Evolutionary conservation across 2,888 invertebrate species (phyloP).

Genomic region (Apamea epomidion): DNA sequence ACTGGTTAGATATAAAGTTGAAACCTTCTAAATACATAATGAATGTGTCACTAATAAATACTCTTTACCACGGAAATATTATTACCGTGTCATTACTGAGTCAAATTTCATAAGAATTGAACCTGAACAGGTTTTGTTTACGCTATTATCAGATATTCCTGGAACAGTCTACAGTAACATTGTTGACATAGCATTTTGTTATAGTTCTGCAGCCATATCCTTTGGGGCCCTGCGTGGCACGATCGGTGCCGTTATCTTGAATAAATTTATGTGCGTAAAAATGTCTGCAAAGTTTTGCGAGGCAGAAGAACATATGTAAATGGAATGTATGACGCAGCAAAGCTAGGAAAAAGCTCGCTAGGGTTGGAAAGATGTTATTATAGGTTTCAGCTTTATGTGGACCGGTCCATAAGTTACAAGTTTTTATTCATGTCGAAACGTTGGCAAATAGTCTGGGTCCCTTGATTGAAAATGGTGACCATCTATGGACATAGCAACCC

Average conservation of each 20-base stretch:
- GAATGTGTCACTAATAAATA: not conserved
- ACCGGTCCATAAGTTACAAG: not conserved
- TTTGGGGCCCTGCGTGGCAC: conserved; percentile 10
- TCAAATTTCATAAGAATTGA: not conserved
- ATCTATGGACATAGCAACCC: not conserved
- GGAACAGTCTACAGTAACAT: not conserved
- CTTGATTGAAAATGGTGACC: not conserved
- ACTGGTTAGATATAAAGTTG: not conserved
- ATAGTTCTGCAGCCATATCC: conserved; percentile 25
- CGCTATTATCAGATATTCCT: not conserved
- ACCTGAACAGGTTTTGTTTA: not conserved
- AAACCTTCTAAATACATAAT: not conserved
- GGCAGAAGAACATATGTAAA: conserved; percentile 8
- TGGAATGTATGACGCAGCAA: not conserved
- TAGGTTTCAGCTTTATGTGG: not conserved
- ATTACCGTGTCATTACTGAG: no score
- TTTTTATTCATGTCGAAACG: not conserved
- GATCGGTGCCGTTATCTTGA: conserved; percentile 30
- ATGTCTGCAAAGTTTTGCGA: conserved; percentile 29
- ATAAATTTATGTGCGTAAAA: conserved; percentile 46
- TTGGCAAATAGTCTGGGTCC: not conserved
- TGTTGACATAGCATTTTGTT: conserved; percentile 32
- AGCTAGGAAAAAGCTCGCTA: not conserved
- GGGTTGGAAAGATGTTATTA: not conserved
- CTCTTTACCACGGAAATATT: no score